These are phyloP conservation scores for Fopius arisanus DNA, from an alignment of 1,140 invertebrate genomes.

Conservation along the genomic window DNA sequence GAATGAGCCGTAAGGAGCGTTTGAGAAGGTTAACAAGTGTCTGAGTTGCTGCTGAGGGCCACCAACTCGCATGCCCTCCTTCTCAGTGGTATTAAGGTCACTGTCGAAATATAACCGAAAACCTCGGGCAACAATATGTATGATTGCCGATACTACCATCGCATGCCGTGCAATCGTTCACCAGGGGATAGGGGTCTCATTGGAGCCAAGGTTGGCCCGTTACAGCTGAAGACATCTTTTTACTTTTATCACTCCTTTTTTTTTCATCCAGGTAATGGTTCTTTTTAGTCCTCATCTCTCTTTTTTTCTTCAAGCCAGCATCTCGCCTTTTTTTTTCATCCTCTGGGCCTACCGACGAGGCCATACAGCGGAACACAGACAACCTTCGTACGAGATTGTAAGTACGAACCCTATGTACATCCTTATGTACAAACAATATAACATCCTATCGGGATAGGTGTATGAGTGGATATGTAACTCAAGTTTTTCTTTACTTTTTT, in stretches of 20 bases:
- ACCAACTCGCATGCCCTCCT: constrained; percentile 20
- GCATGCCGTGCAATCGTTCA: background rate
- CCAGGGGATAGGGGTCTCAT: background rate
- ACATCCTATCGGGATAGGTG: no score
- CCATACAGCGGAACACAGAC: constrained; percentile 17
- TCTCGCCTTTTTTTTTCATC: constrained; percentile 27
- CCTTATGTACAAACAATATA: constrained; percentile 10
- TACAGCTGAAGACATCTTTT: background rate
- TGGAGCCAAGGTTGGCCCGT: background rate
- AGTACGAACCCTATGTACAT: background rate
- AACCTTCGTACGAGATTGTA: constrained; percentile 21
- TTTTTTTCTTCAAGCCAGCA: constrained; percentile 24
- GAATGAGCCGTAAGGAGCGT: background rate
- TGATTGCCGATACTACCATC: background rate
- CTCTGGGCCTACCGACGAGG: constrained; percentile 19
- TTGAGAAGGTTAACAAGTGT: constrained; percentile 21
- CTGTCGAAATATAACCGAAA: constrained; percentile 14
- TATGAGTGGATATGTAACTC: background rate
- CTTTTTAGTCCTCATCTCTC: constrained; percentile 25
- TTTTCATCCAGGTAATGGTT: constrained; percentile 1
- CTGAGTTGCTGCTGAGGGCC: constrained; percentile 8
- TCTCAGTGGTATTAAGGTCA: constrained; percentile 7
- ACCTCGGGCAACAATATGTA: background rate
- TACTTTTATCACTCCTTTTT: constrained; percentile 24
- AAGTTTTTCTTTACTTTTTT: background rate